Evolutionary conservation across 2,113 vertebrate genomes (phyloP), one percentile per base, ranked within the genome.

Genomic region (Silurus meridionalis): DNA sequence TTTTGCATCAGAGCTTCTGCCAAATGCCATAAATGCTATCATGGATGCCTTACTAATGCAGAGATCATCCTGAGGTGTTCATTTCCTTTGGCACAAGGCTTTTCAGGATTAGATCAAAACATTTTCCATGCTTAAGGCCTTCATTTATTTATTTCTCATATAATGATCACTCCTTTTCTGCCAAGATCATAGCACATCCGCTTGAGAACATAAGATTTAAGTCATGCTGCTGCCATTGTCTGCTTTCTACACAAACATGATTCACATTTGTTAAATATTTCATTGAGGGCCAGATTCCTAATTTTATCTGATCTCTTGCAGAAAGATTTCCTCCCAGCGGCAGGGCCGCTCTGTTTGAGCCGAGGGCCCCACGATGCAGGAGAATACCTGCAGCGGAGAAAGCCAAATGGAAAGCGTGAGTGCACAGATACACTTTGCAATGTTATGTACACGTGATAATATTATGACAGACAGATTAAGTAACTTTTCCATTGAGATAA

Each of bases 321-420:
- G 90, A 80, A 78, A 83, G 53, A 66, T 25, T 23, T 84, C 28
- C 58, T 23, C 55, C 46, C 63, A 77, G 78, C 1, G 17, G 15
- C 83, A 53, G 63, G 74, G 67, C 53, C 8, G 60, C 72, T 75
- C 52, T 4, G 52, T 77, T 64, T 46, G 19, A 75, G 78, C 79
- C 64, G 66, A 78, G 60, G 87, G 60, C 55, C 71, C 66, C 67
- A 86, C 60, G 10, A 91, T 90, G 90, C 89, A 91, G 80, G 87
- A 90, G 23, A 88, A 89, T 83, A 72, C 85, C 58, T 83, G 77
- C 60, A 81, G 84, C 0, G 86, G 83, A 69, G 89, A 85, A 67
- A 85, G 58, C 82, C 89, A 85, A 50, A 83, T 88, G 85, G 90
- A 90, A 57, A 88, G 85, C 15, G 89, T 91, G 69, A 91, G 90